A percentile compares a stretch with the other conserved stretches of the same genome.
Evolutionary conservation across 2,888 invertebrate genomes (phyloP).

Genomic region (Lumbricus terrestris): DNA sequence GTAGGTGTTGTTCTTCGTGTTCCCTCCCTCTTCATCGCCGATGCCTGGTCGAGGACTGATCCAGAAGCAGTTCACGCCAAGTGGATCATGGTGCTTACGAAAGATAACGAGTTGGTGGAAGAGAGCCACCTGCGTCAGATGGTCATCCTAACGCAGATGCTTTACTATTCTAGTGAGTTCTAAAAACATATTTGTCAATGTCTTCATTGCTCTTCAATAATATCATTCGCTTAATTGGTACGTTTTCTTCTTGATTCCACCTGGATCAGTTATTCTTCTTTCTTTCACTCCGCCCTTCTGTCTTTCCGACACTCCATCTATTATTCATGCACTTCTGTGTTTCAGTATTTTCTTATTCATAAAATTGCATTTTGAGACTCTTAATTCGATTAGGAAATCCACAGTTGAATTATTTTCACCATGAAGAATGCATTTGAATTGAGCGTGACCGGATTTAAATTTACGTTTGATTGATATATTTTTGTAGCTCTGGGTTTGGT

Average conservation of each 20-base stretch:
- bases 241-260: background rate
- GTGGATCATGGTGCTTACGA: background rate
- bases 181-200: background rate
- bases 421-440: background rate
- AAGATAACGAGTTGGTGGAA: conserved; percentile 17
- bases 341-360: background rate
- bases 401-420: background rate
- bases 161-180: conserved; percentile 56
- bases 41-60: conserved; percentile 59
- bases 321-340: background rate
- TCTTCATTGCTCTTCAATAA: background rate
- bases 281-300: background rate
- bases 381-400: background rate
- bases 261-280: background rate
- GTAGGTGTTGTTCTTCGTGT: conserved; percentile 60
- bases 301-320: background rate
- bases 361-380: background rate
- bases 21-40: conserved; percentile 61
- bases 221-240: no score
- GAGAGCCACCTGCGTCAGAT: conserved; percentile 42
- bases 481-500: conserved; percentile 61
- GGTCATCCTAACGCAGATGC: conserved; percentile 49
- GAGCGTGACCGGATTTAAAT: background rate
- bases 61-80: conserved; percentile 33
- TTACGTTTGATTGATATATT: background rate